Percentiles rank a stretch among this genome's conserved stretches.
Evolutionary conservation across 1,140 invertebrate species (phyloP).

Genomic region (Zaprionus gabonicus): DNA sequence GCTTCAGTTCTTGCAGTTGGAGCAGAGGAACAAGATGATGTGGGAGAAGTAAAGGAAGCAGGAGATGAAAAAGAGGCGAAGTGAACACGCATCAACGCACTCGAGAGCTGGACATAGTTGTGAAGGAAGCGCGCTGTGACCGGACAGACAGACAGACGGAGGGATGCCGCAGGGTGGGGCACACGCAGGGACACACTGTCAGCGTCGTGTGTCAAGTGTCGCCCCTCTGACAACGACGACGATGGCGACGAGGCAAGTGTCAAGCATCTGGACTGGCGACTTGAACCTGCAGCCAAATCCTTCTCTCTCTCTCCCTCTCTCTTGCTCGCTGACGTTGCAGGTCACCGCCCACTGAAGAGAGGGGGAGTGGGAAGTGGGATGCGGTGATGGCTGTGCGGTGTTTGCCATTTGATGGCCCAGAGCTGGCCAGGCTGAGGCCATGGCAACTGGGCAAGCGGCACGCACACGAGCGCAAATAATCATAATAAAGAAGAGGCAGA

Average conservation of each 20-base stretch:
- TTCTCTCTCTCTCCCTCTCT: conserved; percentile 34
- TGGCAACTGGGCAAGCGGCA: conserved; percentile 66
- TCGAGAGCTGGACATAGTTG: conserved; percentile 41
- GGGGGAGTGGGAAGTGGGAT: neutral
- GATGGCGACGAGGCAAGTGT: conserved; percentile 66
- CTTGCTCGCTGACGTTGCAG: conserved; percentile 50
- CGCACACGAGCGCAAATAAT: conserved; percentile 80
- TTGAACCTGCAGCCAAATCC: conserved; percentile 36
- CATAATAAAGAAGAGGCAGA: conserved; percentile 67
- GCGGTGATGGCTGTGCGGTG: neutral
- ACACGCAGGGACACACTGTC: conserved; percentile 23
- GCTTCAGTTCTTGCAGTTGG: neutral
- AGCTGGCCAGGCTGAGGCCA: conserved; percentile 53
- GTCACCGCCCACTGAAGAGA: conserved; percentile 57
- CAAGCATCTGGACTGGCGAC: conserved; percentile 56
- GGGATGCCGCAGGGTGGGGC: neutral
- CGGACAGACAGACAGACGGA: neutral
- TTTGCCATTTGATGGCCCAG: conserved; percentile 15
- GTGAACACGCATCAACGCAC: conserved; percentile 54
- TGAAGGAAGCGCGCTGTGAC: neutral
- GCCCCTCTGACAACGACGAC: conserved; percentile 34
- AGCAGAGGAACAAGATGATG: neutral
- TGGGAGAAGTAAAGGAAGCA: neutral
- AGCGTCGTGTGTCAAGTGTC: conserved; percentile 76
- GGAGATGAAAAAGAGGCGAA: conserved; percentile 3